A percentile compares a stretch with the other conserved stretches of the same genome.
Evolutionary conservation across 2,888 invertebrate species (phyloP).

Genomic region (Laspeyria flexula): DNA sequence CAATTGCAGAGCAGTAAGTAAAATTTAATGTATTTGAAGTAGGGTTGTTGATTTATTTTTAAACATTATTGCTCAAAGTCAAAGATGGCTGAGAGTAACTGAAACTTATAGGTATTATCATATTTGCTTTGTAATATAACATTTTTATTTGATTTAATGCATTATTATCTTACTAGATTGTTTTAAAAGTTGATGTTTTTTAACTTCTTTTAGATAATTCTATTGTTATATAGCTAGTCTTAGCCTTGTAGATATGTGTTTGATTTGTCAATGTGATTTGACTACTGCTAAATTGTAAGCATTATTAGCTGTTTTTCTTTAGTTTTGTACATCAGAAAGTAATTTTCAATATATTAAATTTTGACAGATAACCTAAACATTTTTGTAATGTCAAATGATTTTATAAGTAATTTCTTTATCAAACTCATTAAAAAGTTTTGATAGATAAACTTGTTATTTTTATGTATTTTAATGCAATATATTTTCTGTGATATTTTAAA

Average conservation of each 20-base stretch:
- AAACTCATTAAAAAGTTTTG: conserved; percentile 24
- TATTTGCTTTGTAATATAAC: conserved; percentile 31
- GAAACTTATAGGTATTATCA: conserved; percentile 49
- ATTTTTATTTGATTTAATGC: conserved; percentile 28
- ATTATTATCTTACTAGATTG: conserved; percentile 45
- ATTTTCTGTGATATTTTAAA: not conserved
- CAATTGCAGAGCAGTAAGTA: conserved; percentile 95
- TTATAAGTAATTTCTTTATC: conserved; percentile 19
- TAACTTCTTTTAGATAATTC: conserved; percentile 33
- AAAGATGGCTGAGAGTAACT: conserved; percentile 76
- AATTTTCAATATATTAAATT: conserved; percentile 32
- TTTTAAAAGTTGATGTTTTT: conserved; percentile 42
- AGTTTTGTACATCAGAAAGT: conserved; percentile 15
- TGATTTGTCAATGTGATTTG: conserved; percentile 37
- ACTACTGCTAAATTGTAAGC: conserved; percentile 11
- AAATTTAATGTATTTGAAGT: conserved; percentile 51
- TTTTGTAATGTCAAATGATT: conserved; percentile 53
- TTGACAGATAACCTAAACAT: conserved; percentile 71
- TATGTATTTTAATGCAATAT: not conserved
- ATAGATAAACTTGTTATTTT: not conserved
- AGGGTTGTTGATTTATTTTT: conserved; percentile 72
- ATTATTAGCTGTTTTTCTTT: conserved; percentile 4
- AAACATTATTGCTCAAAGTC: conserved; percentile 67
- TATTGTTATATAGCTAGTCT: conserved; percentile 37
- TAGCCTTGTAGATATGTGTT: conserved; percentile 51